A percentile compares a stretch with the other conserved stretches of the same genome.
phyloP scores from a whole-genome alignment of 2,888 invertebrate species.

The Rhamphomyia laevipes region DNA sequence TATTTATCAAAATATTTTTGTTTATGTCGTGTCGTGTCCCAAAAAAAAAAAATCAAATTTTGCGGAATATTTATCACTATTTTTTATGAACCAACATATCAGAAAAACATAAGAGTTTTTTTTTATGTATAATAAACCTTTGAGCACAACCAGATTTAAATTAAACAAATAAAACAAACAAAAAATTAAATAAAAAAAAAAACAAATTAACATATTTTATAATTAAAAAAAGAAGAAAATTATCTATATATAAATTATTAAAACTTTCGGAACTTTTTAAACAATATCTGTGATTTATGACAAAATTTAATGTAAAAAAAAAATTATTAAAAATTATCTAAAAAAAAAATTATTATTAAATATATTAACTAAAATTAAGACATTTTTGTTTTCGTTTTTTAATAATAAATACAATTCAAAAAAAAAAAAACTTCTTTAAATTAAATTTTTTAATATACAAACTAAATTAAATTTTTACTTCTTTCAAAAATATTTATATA shows the following conservation, averaged over 20 bases:
- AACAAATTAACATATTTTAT: conserved; percentile 23
- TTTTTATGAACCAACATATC: background rate
- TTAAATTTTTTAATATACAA: conserved; percentile 10
- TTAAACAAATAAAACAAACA: background rate
- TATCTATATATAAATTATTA: conserved; percentile 12
- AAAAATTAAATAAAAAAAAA: conserved; percentile 16
- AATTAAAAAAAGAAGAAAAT: conserved; percentile 15
- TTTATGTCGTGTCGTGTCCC: no score
- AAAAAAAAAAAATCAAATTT: conserved; percentile 5
- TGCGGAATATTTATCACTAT: background rate
- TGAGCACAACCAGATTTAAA: background rate
- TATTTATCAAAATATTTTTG: no score
- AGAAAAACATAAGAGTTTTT: background rate
- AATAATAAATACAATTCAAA: background rate
- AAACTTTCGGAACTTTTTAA: conserved; percentile 28
- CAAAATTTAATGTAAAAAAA: conserved; percentile 25
- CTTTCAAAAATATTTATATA: no score
- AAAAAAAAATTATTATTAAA: background rate
- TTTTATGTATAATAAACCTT: background rate
- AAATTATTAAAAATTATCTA: background rate
- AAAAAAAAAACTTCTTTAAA: conserved; percentile 17
- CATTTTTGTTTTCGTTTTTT: background rate
- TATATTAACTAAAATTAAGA: background rate
- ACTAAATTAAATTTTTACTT: no score
- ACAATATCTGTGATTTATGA: conserved; percentile 36